Evolutionary conservation across 2,797 vertebrate species (phyloP).

Genomic region (Ctenosaura bakeri): DNA sequence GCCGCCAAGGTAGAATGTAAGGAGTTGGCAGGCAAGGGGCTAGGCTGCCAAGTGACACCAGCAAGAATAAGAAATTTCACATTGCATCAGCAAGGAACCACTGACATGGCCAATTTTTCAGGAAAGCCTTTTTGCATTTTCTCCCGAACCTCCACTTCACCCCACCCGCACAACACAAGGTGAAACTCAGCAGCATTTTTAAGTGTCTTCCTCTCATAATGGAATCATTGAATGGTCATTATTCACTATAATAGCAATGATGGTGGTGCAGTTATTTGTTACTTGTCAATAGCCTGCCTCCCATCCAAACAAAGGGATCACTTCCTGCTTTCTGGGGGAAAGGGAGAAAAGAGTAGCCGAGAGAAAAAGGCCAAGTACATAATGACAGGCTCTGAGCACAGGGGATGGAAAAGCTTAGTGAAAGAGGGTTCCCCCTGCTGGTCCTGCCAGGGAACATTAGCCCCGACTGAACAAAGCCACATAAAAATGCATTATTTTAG

Average conservation of each 20-base stretch:
- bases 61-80: not conserved
- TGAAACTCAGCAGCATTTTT: conserved; percentile 25
- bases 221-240: conserved; percentile 14
- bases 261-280: conserved; percentile 19
- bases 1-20: not conserved
- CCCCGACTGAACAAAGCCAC: not conserved
- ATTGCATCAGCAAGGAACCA: not conserved
- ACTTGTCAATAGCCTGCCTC: conserved; percentile 19
- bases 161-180: not conserved
- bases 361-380: not conserved
- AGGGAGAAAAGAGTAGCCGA: not conserved
- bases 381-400: not conserved
- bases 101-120: not conserved
- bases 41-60: not conserved
- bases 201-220: conserved; percentile 25
- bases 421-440: conserved; percentile 63
- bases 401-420: not conserved
- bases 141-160: not conserved
- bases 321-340: not conserved
- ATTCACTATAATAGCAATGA: conserved; percentile 12
- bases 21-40: not conserved
- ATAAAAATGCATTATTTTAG: fast-evolving
- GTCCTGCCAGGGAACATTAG: conserved; percentile 14
- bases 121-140: not conserved
- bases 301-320: conserved; percentile 27